A percentile compares a stretch with the other conserved stretches of the same genome.
These are phyloP conservation scores for Nyctibius bracteatus DNA, from an alignment of 2,113 vertebrate species.

Conservation along the genomic window DNA sequence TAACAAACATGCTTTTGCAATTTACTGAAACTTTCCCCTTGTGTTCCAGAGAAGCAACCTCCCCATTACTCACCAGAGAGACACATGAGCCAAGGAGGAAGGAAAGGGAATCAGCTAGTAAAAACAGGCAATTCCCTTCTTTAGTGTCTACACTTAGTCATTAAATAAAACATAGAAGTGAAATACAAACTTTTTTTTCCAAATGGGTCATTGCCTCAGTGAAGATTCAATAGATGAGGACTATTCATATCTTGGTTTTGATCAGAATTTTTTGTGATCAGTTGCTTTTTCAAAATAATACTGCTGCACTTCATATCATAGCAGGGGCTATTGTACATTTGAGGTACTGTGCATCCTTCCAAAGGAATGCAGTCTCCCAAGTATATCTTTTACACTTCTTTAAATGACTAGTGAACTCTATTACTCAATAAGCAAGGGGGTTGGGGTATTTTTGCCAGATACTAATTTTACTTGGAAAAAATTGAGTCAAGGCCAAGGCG, in stretches of 20 bases:
- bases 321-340: not conserved
- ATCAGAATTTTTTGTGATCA: not conserved
- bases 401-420: not conserved
- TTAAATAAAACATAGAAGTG: conserved; percentile 73
- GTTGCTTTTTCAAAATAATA: not conserved
- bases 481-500: not conserved
- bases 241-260: conserved; percentile 37
- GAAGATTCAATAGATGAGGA: conserved; percentile 41
- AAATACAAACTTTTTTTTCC: conserved; percentile 63
- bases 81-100: conserved; percentile 70
- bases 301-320: not conserved
- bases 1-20: conserved; percentile 80
- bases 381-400: conserved; percentile 35
- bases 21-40: conserved; percentile 77
- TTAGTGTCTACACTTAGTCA: conserved; percentile 74
- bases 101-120: conserved; percentile 68
- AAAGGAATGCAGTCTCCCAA: conserved; percentile 7
- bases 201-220: conserved; percentile 61
- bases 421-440: conserved; percentile 22
- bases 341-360: not conserved
- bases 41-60: conserved; percentile 77
- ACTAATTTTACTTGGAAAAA: conserved; percentile 29
- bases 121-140: conserved; percentile 75
- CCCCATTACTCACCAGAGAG: conserved; percentile 80
- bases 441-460: conserved; percentile 22